Conservation (phyloP, 2,888 invertebrate genomes). For the Aspidapion aeneum region DNA sequence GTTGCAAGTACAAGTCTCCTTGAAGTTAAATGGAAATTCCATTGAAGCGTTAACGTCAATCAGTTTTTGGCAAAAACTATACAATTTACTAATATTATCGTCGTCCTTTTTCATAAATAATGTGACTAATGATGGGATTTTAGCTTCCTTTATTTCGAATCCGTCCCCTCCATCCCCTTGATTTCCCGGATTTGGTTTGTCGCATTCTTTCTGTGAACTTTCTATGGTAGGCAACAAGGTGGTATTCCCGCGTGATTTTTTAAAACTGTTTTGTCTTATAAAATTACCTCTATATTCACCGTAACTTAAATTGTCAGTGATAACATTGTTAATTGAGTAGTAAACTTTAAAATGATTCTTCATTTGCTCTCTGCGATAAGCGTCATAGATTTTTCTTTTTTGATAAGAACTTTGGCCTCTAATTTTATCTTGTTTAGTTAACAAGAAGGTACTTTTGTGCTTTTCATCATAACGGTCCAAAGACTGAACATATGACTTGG, state of each 20-base stretch:
- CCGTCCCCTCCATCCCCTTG: too few relatives aligned
- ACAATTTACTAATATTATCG: background rate
- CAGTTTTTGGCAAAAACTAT: constrained; percentile 12
- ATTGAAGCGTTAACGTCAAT: constrained; percentile 10
- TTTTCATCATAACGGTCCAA: constrained; percentile 23
- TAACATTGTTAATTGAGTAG: background rate
- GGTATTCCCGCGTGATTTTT: background rate
- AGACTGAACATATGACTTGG: constrained; percentile 22
- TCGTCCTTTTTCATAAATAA: background rate
- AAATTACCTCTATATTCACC: background rate
- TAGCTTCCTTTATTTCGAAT: background rate
- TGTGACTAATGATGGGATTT: background rate
- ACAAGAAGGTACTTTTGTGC: constrained; percentile 26
- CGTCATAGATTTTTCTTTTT: constrained; percentile 32
- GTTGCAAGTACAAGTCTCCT: constrained; percentile 12
- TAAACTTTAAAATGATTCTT: constrained; percentile 20
- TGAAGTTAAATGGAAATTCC: constrained; percentile 3
- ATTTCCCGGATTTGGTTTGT: too few relatives aligned
- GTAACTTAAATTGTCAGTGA: background rate
- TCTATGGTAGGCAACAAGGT: background rate
- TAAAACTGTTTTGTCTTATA: background rate
- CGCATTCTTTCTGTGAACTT: too few relatives aligned
- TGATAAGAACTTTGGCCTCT: constrained; percentile 29
- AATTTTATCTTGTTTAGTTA: constrained; percentile 32
- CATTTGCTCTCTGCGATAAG: constrained; percentile 28